Evolutionary conservation across 2,888 invertebrate genomes (phyloP).

Genomic region (Morpho deidamia): DNA sequence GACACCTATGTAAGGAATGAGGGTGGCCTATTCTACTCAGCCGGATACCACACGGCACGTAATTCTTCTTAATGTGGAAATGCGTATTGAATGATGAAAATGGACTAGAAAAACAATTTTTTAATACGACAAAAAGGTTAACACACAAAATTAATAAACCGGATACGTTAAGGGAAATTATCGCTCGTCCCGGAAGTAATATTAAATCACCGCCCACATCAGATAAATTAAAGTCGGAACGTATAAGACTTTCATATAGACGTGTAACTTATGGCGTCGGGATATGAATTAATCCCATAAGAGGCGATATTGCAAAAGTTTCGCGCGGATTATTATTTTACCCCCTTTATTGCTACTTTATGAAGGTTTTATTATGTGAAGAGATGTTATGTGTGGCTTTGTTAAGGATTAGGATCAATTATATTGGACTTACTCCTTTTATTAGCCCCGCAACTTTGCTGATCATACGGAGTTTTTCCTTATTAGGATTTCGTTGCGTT

Average conservation of each 20-base stretch:
- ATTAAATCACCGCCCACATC: conserved; percentile 29
- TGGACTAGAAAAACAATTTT: neutral
- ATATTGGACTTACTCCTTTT: conserved; percentile 13
- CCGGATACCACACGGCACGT: neutral
- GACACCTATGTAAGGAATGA: neutral
- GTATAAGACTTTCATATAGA: conserved; percentile 42
- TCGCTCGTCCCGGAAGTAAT: conserved; percentile 19
- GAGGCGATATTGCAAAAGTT: conserved; percentile 54
- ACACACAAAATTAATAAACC: conserved; percentile 3
- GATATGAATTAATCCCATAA: conserved; percentile 50
- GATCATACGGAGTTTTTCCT: neutral
- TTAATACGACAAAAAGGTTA: neutral
- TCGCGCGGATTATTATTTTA: conserved; percentile 37
- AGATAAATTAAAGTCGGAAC: conserved; percentile 37
- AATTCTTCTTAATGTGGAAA: neutral
- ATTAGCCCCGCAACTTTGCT: conserved; percentile 6
- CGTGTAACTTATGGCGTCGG: conserved; percentile 42
- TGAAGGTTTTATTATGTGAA: conserved; percentile 26
- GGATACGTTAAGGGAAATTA: conserved; percentile 18
- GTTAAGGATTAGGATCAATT: conserved; percentile 26
- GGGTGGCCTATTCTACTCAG: neutral
- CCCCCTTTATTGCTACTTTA: conserved; percentile 38
- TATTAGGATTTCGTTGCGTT: neutral
- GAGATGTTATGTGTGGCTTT: conserved; percentile 24
- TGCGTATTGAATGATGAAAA: neutral